Evolutionary conservation across 2,113 vertebrate species (phyloP).

Genomic region (Chitala chitala): DNA sequence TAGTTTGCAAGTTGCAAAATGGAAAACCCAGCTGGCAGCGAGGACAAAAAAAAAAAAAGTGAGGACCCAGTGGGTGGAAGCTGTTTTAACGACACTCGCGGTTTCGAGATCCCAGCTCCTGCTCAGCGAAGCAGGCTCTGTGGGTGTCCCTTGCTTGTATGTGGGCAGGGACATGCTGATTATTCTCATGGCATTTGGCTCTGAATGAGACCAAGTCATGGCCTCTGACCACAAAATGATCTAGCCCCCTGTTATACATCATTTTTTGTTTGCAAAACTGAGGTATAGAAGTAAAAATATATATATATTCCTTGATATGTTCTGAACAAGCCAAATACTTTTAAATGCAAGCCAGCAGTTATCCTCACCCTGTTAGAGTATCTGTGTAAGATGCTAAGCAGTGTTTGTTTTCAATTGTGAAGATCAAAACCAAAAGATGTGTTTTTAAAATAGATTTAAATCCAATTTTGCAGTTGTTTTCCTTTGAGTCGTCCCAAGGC

Average conservation of each 20-base stretch:
- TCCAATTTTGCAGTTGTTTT: no score
- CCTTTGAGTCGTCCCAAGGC: background rate
- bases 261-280: background rate
- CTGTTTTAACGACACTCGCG: background rate
- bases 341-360: background rate
- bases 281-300: background rate
- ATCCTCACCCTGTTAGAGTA: background rate
- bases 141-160: background rate
- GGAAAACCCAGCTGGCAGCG: background rate
- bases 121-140: background rate
- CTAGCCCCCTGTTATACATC: background rate
- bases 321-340: background rate
- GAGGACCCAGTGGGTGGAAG: background rate
- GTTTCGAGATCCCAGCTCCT: background rate
- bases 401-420: background rate
- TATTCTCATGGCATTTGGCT: background rate
- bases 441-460: background rate
- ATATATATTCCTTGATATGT: constrained; percentile 1
- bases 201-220: background rate
- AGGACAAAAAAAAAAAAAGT: background rate
- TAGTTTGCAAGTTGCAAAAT: background rate
- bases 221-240: background rate
- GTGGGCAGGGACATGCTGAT: background rate
- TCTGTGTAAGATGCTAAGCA: background rate
- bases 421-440: constrained; percentile 1